Percentiles rank a stretch among this genome's conserved stretches.
phyloP scores from a whole-genome alignment of 2,888 invertebrate genomes.

The Ophion ventricosus region DNA sequence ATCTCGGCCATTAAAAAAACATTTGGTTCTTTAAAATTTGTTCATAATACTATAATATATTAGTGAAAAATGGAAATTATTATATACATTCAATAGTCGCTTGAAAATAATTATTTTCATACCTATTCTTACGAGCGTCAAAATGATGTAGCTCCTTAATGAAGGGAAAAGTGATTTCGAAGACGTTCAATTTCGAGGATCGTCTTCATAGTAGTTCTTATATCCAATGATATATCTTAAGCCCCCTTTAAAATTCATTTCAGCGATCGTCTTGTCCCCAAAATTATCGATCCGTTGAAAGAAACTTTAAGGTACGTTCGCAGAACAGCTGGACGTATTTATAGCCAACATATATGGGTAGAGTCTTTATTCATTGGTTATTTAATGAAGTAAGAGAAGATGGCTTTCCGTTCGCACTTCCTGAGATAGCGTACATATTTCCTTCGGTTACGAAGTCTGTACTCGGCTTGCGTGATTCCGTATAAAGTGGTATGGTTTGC shows the following conservation, averaged over 20 bases:
- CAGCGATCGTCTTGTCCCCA: not conserved
- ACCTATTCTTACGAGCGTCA: too few relatives aligned
- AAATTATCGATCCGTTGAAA: not conserved
- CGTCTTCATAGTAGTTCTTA: too few relatives aligned
- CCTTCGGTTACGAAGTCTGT: conserved; percentile 56
- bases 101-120: too few relatives aligned
- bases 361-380: conserved; percentile 61
- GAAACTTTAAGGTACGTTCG: not conserved
- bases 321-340: not conserved
- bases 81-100: too few relatives aligned
- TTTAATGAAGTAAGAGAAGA: conserved; percentile 62
- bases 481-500: conserved; percentile 31
- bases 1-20: too few relatives aligned
- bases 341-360: not conserved
- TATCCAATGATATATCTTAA: too few relatives aligned
- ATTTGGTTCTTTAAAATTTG: too few relatives aligned
- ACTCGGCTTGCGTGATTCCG: conserved; percentile 64
- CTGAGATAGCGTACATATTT: conserved; percentile 45
- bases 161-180: too few relatives aligned
- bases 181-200: too few relatives aligned
- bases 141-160: too few relatives aligned
- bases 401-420: conserved; percentile 51
- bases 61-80: too few relatives aligned
- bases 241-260: not conserved
- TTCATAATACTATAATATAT: too few relatives aligned